These are phyloP conservation scores for Clarias platycephalus DNA, from an alignment of 2,797 vertebrate species.

Conservation along the genomic window DNA sequence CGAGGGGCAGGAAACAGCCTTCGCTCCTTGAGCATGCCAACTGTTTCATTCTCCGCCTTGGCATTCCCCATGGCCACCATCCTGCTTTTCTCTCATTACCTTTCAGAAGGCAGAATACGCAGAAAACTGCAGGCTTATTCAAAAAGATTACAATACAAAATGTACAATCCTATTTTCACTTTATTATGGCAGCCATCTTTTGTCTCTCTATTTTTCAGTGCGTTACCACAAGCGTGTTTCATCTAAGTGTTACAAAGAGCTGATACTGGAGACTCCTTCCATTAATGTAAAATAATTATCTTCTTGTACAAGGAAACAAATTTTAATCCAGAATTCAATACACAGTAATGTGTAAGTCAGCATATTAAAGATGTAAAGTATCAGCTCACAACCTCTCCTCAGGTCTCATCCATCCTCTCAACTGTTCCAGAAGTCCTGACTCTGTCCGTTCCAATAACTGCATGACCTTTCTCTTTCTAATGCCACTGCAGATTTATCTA, in stretches of 20 bases:
- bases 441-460: constrained; percentile 52
- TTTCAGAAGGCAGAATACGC: neutral
- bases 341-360: neutral
- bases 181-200: neutral
- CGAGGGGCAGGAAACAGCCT: neutral
- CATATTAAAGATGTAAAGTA: neutral
- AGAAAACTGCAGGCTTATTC: neutral
- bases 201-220: neutral
- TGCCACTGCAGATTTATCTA: constrained; percentile 61
- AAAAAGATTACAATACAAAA: neutral
- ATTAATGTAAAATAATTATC: neutral
- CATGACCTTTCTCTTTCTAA: constrained; percentile 61
- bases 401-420: constrained; percentile 14
- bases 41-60: constrained; percentile 32
- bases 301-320: neutral
- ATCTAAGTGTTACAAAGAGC: neutral
- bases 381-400: too few relatives aligned
- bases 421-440: constrained; percentile 20
- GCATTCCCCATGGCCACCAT: constrained; percentile 49
- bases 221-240: neutral
- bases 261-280: neutral
- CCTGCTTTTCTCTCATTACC: neutral
- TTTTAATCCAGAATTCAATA: neutral
- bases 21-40: neutral
- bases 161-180: neutral